These are phyloP conservation scores for Eleginops maclovinus DNA, from an alignment of 2,113 vertebrate species.

Conservation along the genomic window DNA sequence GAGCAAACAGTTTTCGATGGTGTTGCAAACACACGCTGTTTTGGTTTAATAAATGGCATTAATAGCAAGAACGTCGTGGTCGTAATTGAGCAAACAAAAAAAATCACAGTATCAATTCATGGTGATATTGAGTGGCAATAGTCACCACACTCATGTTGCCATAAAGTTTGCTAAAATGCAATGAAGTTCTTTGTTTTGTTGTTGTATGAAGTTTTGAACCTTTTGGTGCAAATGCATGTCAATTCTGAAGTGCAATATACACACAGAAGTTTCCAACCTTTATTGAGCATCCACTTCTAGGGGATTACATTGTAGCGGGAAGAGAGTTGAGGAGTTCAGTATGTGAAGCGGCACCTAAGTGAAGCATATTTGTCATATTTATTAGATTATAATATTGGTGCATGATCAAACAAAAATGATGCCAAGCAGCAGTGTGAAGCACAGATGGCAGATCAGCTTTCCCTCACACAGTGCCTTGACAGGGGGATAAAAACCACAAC, in stretches of 20 bases:
- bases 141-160: background rate
- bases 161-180: background rate
- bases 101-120: no score
- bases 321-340: background rate
- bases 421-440: background rate
- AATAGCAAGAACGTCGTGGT: no score
- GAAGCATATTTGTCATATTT: conserved; percentile 22
- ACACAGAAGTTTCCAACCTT: background rate
- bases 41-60: no score
- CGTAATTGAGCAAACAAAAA: no score
- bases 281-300: background rate
- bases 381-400: conserved; percentile 18
- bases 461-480: conserved; percentile 18
- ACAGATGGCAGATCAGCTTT: conserved; percentile 29
- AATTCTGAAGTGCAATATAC: background rate
- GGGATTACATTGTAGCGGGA: background rate
- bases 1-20: no score
- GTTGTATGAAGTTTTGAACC: background rate
- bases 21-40: no score
- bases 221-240: conserved; percentile 27
- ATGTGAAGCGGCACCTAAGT: background rate
- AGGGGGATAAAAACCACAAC: conserved; percentile 10
- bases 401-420: conserved; percentile 23
- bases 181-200: conserved; percentile 5
- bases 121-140: no score